Evolutionary conservation across 2,113 vertebrate species (phyloP).

Genomic region (Oreamnos americanus): DNA sequence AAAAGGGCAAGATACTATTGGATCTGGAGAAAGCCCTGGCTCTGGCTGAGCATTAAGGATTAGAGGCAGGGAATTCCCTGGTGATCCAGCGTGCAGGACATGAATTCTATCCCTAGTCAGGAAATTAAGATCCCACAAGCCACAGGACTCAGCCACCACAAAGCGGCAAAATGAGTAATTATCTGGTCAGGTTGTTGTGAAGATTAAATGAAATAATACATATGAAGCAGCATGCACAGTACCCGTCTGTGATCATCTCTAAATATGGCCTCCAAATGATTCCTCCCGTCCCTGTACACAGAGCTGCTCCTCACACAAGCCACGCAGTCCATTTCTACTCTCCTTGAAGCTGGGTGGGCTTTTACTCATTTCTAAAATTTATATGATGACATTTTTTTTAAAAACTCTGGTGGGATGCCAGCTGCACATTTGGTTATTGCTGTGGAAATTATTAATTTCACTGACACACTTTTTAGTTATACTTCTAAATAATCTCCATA

Average conservation of each 20-base stretch:
- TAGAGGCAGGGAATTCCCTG: background rate
- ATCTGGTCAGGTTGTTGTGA: background rate
- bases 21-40: background rate
- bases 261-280: background rate
- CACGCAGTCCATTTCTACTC: too few species aligned
- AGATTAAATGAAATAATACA: background rate
- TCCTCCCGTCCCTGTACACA: fast-evolving
- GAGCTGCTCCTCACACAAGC: background rate
- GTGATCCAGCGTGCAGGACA: background rate
- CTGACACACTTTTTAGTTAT: background rate
- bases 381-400: background rate
- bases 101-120: background rate
- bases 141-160: background rate
- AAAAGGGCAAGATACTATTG: background rate
- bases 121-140: background rate
- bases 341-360: background rate
- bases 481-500: background rate
- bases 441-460: background rate
- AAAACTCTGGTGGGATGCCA: background rate
- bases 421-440: background rate
- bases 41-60: background rate
- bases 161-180: background rate
- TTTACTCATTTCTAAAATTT: background rate
- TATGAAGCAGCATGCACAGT: background rate
- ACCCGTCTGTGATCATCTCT: background rate